phyloP scores from a whole-genome alignment of 2,888 invertebrate genomes.

The Pollenia angustigena region DNA sequence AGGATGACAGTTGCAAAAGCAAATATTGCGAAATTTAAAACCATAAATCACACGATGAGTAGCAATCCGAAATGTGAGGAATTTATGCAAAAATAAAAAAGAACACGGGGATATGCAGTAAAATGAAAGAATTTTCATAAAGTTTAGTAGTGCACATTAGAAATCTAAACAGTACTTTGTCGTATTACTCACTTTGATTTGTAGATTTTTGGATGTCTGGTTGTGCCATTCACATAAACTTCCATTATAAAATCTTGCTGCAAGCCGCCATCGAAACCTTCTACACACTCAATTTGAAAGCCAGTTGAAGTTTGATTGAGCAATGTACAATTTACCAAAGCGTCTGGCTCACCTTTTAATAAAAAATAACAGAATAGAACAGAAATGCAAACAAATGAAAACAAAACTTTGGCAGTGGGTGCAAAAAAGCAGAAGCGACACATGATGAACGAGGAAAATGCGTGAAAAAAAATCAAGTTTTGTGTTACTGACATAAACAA shows the following conservation, averaged over 20 bases:
- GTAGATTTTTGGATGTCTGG: slow-evolving; percentile 83
- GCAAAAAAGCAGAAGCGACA: not conserved
- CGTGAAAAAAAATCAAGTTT: too few relatives aligned
- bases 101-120: not conserved
- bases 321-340: slow-evolving; percentile 89
- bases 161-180: not conserved
- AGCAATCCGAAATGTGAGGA: not conserved
- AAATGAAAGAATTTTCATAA: not conserved
- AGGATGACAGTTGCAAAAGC: slow-evolving; percentile 18
- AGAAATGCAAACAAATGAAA: not conserved
- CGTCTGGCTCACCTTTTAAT: slow-evolving; percentile 88
- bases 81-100: not conserved
- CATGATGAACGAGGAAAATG: not conserved
- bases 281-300: slow-evolving; percentile 89
- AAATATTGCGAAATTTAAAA: slow-evolving; percentile 25
- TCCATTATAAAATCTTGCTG: slow-evolving; percentile 90
- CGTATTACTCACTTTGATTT: slow-evolving; percentile 83
- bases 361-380: not conserved
- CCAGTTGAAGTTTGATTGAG: slow-evolving; percentile 90
- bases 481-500: too few relatives aligned
- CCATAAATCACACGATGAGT: slow-evolving; percentile 34
- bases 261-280: slow-evolving; percentile 91
- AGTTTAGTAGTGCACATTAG: not conserved
- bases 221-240: slow-evolving; percentile 86
- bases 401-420: not conserved